These are phyloP conservation scores for Pagrus major DNA, from an alignment of 2,113 vertebrate genomes.

Conservation along the genomic window DNA sequence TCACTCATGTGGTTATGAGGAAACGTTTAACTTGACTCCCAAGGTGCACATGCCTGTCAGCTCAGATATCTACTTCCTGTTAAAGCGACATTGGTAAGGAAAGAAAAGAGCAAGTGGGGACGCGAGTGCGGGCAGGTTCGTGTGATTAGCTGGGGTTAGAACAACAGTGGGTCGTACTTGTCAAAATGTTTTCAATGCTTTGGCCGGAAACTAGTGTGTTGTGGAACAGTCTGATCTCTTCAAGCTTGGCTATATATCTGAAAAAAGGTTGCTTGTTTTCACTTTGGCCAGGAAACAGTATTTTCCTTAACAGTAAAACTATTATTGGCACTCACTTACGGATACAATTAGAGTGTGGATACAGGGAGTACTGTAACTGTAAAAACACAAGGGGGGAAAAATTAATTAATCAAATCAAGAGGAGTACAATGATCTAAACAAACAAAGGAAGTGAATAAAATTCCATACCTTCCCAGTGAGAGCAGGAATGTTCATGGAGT, in stretches of 20 bases:
- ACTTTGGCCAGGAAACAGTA: conserved; percentile 39
- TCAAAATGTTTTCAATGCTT: conserved; percentile 54
- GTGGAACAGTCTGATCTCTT: conserved; percentile 56
- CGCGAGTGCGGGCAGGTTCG: neutral
- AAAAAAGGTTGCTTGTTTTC: conserved; percentile 40
- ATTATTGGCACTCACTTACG: neutral
- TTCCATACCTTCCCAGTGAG: conserved; percentile 92
- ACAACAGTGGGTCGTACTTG: neutral
- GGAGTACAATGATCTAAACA: neutral
- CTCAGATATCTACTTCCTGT: conserved; percentile 38
- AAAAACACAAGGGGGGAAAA: neutral
- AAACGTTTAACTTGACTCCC: neutral
- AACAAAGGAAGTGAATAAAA: conserved; percentile 35
- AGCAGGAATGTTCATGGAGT: conserved; percentile 99
- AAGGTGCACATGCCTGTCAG: neutral
- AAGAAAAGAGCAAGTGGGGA: neutral
- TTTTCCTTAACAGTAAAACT: conserved; percentile 12
- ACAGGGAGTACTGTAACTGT: neutral
- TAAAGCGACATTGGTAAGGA: neutral
- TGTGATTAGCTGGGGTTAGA: conserved; percentile 18
- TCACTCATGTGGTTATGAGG: neutral
- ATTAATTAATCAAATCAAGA: neutral
- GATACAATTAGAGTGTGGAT: neutral
- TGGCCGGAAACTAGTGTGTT: conserved; percentile 21
- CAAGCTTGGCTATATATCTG: neutral